Evolutionary conservation across 2,888 invertebrate species (phyloP), one percentile per base, ranked within the genome.

Genomic region (Cheilosia scutellata): DNA sequence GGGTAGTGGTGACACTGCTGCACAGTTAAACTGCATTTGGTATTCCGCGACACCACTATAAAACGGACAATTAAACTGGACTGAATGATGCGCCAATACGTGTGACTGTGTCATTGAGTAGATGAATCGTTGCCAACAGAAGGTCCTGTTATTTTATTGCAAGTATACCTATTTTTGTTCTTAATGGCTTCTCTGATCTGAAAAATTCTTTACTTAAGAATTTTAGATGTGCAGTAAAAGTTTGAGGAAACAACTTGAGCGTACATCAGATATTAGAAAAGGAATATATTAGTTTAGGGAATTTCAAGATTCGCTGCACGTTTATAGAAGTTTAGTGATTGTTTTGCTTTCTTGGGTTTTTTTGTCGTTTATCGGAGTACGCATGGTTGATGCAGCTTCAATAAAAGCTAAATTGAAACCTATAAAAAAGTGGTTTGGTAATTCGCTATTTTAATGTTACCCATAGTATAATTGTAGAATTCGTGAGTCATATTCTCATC

Each of bases 11-110:
- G 75, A 75, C 65, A 37, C 37, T 37, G 37, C 11, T 37, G 37
- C 37, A 37, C 37, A 75, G 75, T 66, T 75, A 75, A 75, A 66
- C 37, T 57, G 75, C 65, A 75, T 49, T 75, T 66, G 40, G 75
- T 66, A 75, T 75, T 66, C 75, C 65, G 49, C 57, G 44, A 29
- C 57, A 66, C 49, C 25, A 58, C 55, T 58, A 47, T 75, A 66
- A 65, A 75, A 66, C 40, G 66, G 47, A 49, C 65, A 75, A 65
- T 75, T 66, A 75, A 75, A 65, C 57, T 40, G 65, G 27, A 72
- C 31, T 53, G 44, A 53, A 63, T 74, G 63, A 66, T 75, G 65
- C 66, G 65, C 40, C 57, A 63, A 65, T 49, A 66, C 65, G 65
- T 65, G 65, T 66, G 57, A 40, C 49, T 27, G 57, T 47, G 27